phyloP scores from a whole-genome alignment of 2,888 invertebrate genomes.

The Steinernema carpocapsae region DNA sequence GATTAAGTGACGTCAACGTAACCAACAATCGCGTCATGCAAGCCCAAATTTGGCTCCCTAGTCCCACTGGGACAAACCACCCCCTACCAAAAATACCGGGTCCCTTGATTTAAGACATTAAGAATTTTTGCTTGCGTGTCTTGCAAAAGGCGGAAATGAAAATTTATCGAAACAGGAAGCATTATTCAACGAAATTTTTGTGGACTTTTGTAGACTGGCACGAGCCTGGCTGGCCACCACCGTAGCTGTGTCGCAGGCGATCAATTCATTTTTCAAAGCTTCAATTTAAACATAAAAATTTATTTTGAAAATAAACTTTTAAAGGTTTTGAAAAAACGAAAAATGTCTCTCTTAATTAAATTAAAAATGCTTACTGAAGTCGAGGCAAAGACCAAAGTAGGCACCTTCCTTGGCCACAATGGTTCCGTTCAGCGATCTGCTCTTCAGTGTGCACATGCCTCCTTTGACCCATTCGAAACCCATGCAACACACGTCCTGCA shows the following conservation, averaged over 20 bases:
- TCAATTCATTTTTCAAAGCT: too few relatives aligned
- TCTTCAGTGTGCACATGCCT: conserved; percentile 53
- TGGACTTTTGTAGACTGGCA: too few relatives aligned
- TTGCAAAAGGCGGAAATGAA: too few relatives aligned
- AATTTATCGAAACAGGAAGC: too few relatives aligned
- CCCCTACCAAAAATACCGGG: neutral
- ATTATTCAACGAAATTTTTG: too few relatives aligned
- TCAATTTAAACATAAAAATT: too few relatives aligned
- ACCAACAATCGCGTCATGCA: conserved; percentile 10
- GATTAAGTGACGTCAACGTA: conserved; percentile 31
- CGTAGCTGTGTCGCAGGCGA: too few relatives aligned
- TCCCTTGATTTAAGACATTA: too few relatives aligned
- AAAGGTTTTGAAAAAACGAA: neutral
- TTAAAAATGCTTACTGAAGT: conserved; percentile 45
- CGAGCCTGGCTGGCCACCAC: too few relatives aligned
- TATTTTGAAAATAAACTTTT: neutral
- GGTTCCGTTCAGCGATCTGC: conserved; percentile 52
- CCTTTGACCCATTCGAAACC: conserved; percentile 47
- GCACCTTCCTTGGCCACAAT: conserved; percentile 42
- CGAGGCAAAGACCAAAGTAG: conserved; percentile 52
- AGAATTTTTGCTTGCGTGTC: too few relatives aligned
- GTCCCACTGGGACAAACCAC: conserved; percentile 18
- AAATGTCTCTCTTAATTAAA: neutral
- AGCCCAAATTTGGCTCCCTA: neutral
- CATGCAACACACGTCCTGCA: conserved; percentile 51